phyloP scores from a whole-genome alignment of 1,140 invertebrate genomes.

The Ips typographus region DNA sequence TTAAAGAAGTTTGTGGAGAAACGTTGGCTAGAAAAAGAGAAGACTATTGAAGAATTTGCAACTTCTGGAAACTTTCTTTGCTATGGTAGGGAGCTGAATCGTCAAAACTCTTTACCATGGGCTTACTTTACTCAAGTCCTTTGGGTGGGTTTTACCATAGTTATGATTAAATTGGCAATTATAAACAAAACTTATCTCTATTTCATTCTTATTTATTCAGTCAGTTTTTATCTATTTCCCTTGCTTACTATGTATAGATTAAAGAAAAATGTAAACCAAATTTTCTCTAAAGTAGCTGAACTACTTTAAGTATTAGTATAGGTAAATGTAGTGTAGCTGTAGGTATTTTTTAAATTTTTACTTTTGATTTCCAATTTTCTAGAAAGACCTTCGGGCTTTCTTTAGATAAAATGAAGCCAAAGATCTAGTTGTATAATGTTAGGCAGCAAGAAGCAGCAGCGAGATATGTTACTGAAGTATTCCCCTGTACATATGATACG shows the following conservation, averaged over 20 bases:
- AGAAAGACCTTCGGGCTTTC: constrained; percentile 9
- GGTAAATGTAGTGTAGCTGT: neutral
- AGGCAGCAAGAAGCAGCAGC: constrained; percentile 16
- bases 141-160: constrained; percentile 52
- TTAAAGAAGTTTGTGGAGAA: constrained; percentile 69
- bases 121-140: constrained; percentile 59
- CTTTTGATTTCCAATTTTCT: constrained; percentile 2
- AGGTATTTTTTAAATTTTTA: constrained; percentile 1
- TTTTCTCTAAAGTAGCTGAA: neutral
- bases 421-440: neutral
- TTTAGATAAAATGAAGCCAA: constrained; percentile 13
- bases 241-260: neutral
- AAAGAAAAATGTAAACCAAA: too few species aligned
- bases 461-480: constrained; percentile 12
- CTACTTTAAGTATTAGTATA: neutral
- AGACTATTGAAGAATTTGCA: constrained; percentile 61
- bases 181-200: neutral
- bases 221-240: constrained; percentile 5
- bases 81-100: constrained; percentile 44
- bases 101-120: constrained; percentile 48
- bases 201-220: neutral
- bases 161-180: neutral
- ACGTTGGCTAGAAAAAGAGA: constrained; percentile 74
- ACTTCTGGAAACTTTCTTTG: constrained; percentile 54
- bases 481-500: constrained; percentile 8